Evolutionary conservation across 2,113 vertebrate genomes (phyloP), one percentile per base, ranked within the genome.

Genomic region (Podiceps cristatus): DNA sequence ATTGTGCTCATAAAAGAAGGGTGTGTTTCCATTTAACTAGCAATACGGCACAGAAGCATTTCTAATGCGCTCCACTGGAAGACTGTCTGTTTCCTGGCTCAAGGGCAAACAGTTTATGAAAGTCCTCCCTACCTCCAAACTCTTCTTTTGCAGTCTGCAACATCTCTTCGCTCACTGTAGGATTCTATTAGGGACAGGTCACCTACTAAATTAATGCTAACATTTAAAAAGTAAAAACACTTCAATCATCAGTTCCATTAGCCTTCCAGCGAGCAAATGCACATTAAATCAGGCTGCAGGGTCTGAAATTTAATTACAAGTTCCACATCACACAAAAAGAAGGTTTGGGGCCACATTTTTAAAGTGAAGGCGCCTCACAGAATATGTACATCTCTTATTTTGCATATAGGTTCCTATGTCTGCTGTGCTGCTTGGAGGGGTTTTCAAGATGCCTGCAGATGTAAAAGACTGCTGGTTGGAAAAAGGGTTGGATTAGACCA

Each of bases 341-440:
- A 97, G 95, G 95, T 97, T 96, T 91, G 93, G 71, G 96, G 95
- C 83, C 95, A 97, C 77, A 62, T 72, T 95, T 97, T 96, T 89
- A 66, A 95, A 95, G 88, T 9, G 49, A 91, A 95, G 86, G 49
- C 0, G 0, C 80, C 91, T 92, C 69, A 79, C 18, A 69, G 60
- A 81, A 12, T 11, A 75, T 18, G 45, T 40, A 64, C 45, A 67
- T 78, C 55, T 56, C 76, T 69, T 40, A 37, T 15, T 94, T 82
- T 91, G 49, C 69, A 58, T 44, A 35, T 12, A 31, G 79, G 40
- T 42, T 81, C 24, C 3, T 73, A 18, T 19, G 56, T 59, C 80
- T 94, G 73, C 83, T 59, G 67, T 75, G 52, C 76, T 72, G 67
- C 68, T 88, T 68, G 86, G 72, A 85, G 66, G 66, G 10, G 27